Evolutionary conservation across 1,140 invertebrate genomes (phyloP).

Genomic region (Nasonia giraulti): DNA sequence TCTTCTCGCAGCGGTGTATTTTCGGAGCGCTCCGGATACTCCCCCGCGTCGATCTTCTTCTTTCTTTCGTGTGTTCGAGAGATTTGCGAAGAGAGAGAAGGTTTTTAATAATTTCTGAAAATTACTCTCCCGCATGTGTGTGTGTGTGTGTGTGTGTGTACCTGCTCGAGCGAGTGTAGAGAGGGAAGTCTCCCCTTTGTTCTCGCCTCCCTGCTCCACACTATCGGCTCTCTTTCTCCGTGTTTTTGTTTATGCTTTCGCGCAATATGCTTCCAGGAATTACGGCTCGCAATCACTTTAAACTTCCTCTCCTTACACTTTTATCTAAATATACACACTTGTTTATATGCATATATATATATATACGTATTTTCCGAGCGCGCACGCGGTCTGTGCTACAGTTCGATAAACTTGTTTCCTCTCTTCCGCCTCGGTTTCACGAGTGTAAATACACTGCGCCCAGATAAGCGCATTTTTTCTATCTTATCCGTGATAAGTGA

Average conservation of each 20-base stretch:
- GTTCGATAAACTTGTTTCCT: background rate
- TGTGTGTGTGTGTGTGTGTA: background rate
- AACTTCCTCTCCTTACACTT: background rate
- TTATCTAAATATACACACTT: background rate
- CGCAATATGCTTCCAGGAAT: constrained; percentile 10
- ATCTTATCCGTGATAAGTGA: background rate
- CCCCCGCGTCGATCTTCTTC: background rate
- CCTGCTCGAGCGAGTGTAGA: background rate
- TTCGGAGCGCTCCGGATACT: background rate
- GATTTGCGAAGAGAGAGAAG: too few species aligned
- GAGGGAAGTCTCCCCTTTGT: background rate
- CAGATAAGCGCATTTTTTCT: background rate
- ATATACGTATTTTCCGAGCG: background rate
- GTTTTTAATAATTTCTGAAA: background rate
- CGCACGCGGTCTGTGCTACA: background rate
- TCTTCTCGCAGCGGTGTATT: background rate
- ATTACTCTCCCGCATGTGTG: background rate
- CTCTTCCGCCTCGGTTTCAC: background rate
- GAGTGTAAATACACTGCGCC: background rate
- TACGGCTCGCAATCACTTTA: background rate
- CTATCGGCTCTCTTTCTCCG: background rate
- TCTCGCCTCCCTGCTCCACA: background rate
- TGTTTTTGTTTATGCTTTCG: constrained; percentile 39
- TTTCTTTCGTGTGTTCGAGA: background rate
- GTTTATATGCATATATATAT: background rate